Evolutionary conservation across 2,888 invertebrate genomes (phyloP).

Genomic region (Abrostola tripartita): DNA sequence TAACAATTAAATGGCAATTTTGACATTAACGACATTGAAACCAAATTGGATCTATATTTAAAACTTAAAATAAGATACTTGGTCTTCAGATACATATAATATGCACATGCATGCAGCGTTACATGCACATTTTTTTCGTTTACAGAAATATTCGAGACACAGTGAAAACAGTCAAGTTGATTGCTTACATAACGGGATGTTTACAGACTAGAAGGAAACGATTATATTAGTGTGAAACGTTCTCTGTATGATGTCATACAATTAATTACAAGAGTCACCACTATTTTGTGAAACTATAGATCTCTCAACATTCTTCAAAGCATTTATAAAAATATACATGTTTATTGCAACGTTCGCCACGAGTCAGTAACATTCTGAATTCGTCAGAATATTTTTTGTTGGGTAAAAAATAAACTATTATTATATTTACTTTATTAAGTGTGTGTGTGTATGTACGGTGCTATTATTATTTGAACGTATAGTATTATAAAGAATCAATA

Average conservation of each 20-base stretch:
- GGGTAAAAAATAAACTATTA: too few species aligned
- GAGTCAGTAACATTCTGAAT: slow-evolving; percentile 11
- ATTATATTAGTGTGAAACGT: slow-evolving; percentile 52
- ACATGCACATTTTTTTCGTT: background rate
- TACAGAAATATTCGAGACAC: too few species aligned
- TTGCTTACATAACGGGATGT: slow-evolving; percentile 52
- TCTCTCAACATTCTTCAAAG: slow-evolving; percentile 29
- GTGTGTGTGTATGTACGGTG: too few species aligned
- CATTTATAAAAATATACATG: slow-evolving; percentile 31
- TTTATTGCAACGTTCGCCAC: slow-evolving; percentile 19
- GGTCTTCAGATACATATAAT: too few species aligned
- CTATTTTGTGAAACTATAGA: slow-evolving; percentile 32
- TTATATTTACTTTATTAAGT: too few species aligned
- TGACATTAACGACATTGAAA: too few species aligned
- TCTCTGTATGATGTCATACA: slow-evolving; percentile 62
- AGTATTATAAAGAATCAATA: too few species aligned
- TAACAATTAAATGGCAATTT: too few species aligned
- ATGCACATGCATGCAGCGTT: too few species aligned
- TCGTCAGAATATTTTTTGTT: background rate
- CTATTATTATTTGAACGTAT: too few species aligned
- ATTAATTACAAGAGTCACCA: slow-evolving; percentile 50
- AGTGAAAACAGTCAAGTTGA: slow-evolving; percentile 56
- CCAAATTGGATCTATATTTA: too few species aligned
- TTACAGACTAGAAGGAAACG: slow-evolving; percentile 72
- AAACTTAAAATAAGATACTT: too few species aligned